Percentiles rank a stretch among this genome's conserved stretches.
Conservation (phyloP, 1,140 invertebrate genomes). For the Conopomorpha cramerella region DNA sequence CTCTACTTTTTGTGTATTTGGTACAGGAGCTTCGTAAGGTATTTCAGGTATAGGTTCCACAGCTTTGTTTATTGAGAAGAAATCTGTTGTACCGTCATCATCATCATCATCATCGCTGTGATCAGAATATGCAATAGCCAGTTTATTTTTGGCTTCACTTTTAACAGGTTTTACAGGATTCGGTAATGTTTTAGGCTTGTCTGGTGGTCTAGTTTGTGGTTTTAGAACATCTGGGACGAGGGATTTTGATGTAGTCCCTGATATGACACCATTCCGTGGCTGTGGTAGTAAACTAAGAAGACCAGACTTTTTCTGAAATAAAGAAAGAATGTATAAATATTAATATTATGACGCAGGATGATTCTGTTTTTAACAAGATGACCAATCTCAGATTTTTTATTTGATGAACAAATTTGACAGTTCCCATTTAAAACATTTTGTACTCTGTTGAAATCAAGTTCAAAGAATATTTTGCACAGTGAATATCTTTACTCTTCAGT, state of each 20-base stretch:
- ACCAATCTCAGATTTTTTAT: no score
- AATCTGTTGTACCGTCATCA: conserved; percentile 48
- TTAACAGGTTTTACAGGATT: background rate
- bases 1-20: no score
- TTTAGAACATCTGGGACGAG: conserved; percentile 32
- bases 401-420: no score
- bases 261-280: conserved; percentile 43
- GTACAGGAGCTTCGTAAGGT: no score
- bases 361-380: conserved; percentile 3
- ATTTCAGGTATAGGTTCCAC: no score
- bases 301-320: conserved; percentile 51
- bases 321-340: conserved; percentile 7
- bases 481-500: no score
- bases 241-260: conserved; percentile 17
- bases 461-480: no score
- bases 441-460: no score
- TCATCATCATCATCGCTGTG: conserved; percentile 51
- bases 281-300: conserved; percentile 59
- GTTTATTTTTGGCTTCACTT: background rate
- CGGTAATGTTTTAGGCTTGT: background rate
- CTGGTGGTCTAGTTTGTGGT: conserved; percentile 8
- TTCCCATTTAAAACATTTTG: no score
- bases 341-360: conserved; percentile 4
- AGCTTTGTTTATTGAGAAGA: conserved; percentile 60
- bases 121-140: conserved; percentile 35